These are phyloP conservation scores for Neosalanx taihuensis DNA, from an alignment of 2,797 vertebrate species.

Conservation along the genomic window DNA sequence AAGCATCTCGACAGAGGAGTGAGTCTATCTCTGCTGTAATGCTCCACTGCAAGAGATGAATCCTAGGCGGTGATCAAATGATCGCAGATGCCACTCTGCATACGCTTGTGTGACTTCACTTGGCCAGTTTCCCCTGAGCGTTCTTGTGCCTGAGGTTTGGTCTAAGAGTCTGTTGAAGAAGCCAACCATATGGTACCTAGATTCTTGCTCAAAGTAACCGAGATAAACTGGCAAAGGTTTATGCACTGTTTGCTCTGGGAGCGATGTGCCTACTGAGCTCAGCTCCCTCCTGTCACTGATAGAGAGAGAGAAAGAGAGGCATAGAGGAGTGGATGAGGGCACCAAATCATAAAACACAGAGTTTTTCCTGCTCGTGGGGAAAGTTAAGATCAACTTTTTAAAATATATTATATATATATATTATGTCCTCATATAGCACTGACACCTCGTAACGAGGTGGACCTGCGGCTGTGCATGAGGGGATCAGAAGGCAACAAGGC, in stretches of 20 bases:
- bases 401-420: not conserved
- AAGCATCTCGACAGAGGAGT: slow-evolving; percentile 34
- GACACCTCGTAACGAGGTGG: slow-evolving; percentile 27
- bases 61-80: not conserved
- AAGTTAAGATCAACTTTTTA: not conserved
- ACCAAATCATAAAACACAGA: slow-evolving; percentile 12
- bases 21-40: not conserved
- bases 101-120: not conserved
- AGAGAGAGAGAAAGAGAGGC: slow-evolving; percentile 22
- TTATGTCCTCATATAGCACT: not conserved
- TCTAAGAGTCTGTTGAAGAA: slow-evolving; percentile 22
- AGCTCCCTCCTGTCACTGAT: slow-evolving; percentile 30
- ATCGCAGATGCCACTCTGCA: not conserved
- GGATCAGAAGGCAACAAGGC: slow-evolving; percentile 27
- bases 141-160: slow-evolving; percentile 35
- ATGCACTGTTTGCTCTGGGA: slow-evolving; percentile 38
- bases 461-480: slow-evolving; percentile 44
- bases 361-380: slow-evolving; percentile 17
- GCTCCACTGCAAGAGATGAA: not conserved
- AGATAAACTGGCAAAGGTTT: slow-evolving; percentile 66
- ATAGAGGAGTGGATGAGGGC: not conserved
- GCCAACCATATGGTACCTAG: slow-evolving; percentile 51
- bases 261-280: slow-evolving; percentile 54
- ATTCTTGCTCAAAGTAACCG: slow-evolving; percentile 33
- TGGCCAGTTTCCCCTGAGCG: slow-evolving; percentile 10